Percentiles rank a stretch among this genome's conserved stretches.
These are phyloP conservation scores for Pseudoatta argentina DNA, from an alignment of 1,140 invertebrate species.

Conservation along the genomic window DNA sequence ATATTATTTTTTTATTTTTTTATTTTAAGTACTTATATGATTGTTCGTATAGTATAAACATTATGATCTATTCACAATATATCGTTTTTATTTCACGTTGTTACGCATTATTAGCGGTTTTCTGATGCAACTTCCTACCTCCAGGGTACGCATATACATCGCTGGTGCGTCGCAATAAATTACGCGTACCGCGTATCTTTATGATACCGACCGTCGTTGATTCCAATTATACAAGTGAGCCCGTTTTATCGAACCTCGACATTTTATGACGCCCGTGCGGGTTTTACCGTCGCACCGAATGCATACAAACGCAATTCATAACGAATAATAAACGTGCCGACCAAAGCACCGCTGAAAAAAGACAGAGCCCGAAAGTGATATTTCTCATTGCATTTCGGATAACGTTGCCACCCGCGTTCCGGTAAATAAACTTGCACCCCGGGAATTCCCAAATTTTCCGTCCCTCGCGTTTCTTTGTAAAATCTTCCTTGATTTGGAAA, in stretches of 20 bases:
- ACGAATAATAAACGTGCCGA: conserved; percentile 37
- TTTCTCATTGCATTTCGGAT: conserved; percentile 26
- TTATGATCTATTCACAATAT: background rate
- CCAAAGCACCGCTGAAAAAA: conserved; percentile 5
- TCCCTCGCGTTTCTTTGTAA: background rate
- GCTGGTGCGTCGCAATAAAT: conserved; percentile 15
- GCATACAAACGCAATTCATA: conserved; percentile 7
- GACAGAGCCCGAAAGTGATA: conserved; percentile 28
- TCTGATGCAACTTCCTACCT: background rate
- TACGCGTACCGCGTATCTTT: conserved; percentile 37
- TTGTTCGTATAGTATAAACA: background rate
- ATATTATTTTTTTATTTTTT: background rate
- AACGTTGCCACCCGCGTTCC: background rate
- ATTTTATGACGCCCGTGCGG: conserved; percentile 33
- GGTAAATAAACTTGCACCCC: conserved; percentile 10
- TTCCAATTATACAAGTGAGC: conserved; percentile 54
- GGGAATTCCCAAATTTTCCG: background rate
- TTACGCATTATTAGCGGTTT: conserved; percentile 1
- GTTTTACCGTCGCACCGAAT: background rate
- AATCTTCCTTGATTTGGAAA: background rate
- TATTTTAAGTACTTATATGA: background rate
- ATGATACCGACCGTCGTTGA: background rate
- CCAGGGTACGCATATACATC: background rate
- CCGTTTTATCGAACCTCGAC: conserved; percentile 22
- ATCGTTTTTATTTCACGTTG: background rate